phyloP scores from a whole-genome alignment of 2,113 vertebrate species.

The Notiomystis cincta region DNA sequence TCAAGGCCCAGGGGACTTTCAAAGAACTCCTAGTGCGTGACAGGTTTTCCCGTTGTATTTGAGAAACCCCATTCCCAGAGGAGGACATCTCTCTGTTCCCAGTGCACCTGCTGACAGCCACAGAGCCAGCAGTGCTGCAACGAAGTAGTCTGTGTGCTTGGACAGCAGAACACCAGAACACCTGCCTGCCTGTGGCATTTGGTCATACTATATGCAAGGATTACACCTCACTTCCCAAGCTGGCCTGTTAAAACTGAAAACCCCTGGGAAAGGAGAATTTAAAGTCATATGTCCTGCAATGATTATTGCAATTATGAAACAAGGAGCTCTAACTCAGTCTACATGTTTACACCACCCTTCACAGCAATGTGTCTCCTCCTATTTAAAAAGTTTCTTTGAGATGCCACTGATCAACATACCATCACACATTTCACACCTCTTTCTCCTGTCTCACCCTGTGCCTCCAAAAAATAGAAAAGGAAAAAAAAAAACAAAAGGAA shows the following conservation, averaged over 20 bases:
- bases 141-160: neutral
- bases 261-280: neutral
- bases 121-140: neutral
- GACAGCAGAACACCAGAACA: neutral
- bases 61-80: neutral
- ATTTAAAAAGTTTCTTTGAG: neutral
- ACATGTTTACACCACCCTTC: neutral
- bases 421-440: neutral
- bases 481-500: too few relatives aligned
- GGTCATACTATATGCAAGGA: neutral
- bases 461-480: neutral
- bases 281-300: neutral
- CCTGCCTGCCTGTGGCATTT: neutral
- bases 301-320: neutral
- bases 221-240: neutral
- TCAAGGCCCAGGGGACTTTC: fast-evolving
- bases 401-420: neutral
- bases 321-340: neutral
- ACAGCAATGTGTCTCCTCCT: neutral
- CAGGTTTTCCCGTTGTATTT: neutral
- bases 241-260: neutral
- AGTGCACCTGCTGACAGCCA: neutral
- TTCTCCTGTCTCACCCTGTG: neutral
- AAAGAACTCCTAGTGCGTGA: fast-evolving
- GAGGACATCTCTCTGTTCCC: neutral